Conservation (phyloP, 2,113 vertebrate genomes). For the Hemiscyllium ocellatum region DNA sequence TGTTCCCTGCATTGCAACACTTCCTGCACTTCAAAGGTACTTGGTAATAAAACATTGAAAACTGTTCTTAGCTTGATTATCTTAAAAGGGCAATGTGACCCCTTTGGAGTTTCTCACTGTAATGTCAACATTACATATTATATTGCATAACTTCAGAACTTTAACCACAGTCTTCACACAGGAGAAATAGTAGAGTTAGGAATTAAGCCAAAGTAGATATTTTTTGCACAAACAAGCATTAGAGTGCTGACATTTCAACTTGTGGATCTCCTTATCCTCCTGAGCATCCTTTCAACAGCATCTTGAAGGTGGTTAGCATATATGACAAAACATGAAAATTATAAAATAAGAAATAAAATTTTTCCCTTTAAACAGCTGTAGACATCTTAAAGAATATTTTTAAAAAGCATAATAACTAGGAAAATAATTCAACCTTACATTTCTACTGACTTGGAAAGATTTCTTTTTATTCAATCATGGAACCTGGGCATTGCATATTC, state of each 20-base stretch:
- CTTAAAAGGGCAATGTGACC: background rate
- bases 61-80: background rate
- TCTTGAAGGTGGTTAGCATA: too few relatives aligned
- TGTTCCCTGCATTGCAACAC: too few relatives aligned
- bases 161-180: background rate
- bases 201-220: background rate
- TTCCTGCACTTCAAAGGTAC: too few relatives aligned
- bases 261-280: background rate
- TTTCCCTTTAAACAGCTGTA: background rate
- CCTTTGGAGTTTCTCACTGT: background rate
- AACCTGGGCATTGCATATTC: too few relatives aligned
- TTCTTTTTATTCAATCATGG: background rate
- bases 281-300: background rate
- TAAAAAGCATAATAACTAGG: background rate
- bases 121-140: background rate
- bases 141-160: background rate
- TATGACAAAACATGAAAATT: background rate
- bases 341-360: background rate
- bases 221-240: background rate
- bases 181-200: background rate
- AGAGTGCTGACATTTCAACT: background rate
- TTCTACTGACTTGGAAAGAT: background rate
- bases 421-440: background rate
- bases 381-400: background rate
- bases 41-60: too few relatives aligned